Percentiles rank a stretch among this genome's conserved stretches.
These are phyloP conservation scores for Pammene fasciana DNA, from an alignment of 2,888 invertebrate genomes.

Conservation along the genomic window DNA sequence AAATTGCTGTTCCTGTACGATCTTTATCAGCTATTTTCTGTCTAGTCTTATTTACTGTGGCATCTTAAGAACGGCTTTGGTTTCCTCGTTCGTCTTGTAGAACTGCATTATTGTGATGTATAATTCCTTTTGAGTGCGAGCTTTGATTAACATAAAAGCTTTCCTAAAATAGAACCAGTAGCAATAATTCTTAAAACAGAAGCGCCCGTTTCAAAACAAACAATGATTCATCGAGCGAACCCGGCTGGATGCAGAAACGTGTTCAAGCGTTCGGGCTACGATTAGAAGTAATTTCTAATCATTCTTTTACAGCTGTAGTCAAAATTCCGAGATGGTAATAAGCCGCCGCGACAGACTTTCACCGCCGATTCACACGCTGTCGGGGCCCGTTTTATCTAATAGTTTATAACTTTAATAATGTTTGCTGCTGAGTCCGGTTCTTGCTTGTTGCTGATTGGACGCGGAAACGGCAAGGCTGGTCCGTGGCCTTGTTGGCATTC, in stretches of 20 bases:
- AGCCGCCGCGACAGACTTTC: slow-evolving; percentile 79
- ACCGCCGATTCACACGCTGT: slow-evolving; percentile 80
- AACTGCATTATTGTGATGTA: slow-evolving; percentile 31
- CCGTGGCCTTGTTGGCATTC: slow-evolving; percentile 77
- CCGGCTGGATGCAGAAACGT: slow-evolving; percentile 27
- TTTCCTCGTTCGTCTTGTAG: slow-evolving; percentile 9
- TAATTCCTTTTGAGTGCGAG: slow-evolving; percentile 40
- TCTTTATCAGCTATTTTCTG: slow-evolving; percentile 50
- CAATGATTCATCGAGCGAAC: slow-evolving; percentile 40
- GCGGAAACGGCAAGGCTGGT: slow-evolving; percentile 79
- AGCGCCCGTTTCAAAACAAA: slow-evolving; percentile 40
- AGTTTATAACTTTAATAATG: slow-evolving; percentile 80
- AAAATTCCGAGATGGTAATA: slow-evolving; percentile 64
- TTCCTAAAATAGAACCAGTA: slow-evolving; percentile 38
- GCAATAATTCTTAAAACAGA: slow-evolving; percentile 42
- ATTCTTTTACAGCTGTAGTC: slow-evolving; percentile 57
- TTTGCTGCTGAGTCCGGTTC: slow-evolving; percentile 78
- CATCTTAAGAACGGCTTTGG: slow-evolving; percentile 3
- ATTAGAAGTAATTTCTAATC: slow-evolving; percentile 45
- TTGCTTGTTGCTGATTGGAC: slow-evolving; percentile 75
- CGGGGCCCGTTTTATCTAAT: slow-evolving; percentile 77
- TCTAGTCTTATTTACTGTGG: slow-evolving; percentile 47
- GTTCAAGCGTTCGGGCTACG: slow-evolving; percentile 26
- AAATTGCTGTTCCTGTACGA: slow-evolving; percentile 62
- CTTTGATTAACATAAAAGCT: slow-evolving; percentile 41